These are phyloP conservation scores for Tachina lurida DNA, from an alignment of 2,888 invertebrate species.

Conservation along the genomic window DNA sequence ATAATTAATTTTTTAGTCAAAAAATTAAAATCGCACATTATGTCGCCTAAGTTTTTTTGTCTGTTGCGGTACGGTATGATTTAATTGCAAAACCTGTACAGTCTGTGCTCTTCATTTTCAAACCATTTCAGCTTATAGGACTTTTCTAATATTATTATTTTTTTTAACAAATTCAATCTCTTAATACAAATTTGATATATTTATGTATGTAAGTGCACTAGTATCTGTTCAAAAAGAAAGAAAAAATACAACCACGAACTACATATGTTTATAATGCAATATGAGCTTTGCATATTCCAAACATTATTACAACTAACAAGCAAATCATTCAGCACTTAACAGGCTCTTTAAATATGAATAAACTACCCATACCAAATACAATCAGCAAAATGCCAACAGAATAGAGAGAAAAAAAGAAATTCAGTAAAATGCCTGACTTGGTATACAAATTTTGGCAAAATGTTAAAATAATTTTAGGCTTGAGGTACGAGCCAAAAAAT, in stretches of 20 bases:
- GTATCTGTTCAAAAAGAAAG: neutral
- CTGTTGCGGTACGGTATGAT: neutral
- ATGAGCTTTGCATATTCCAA: constrained; percentile 32
- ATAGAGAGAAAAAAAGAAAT: neutral
- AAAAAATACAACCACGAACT: neutral
- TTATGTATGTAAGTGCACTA: neutral
- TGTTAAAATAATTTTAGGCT: constrained; percentile 62
- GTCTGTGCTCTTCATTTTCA: neutral
- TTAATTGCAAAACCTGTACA: neutral
- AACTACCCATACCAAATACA: constrained; percentile 54
- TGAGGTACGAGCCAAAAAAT: constrained; percentile 43
- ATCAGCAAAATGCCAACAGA: constrained; percentile 22
- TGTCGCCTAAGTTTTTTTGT: no score
- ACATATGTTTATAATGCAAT: constrained; percentile 12
- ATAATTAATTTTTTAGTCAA: no score
- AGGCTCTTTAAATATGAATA: constrained; percentile 72
- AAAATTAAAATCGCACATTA: no score
- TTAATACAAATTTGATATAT: constrained; percentile 52
- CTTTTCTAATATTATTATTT: neutral
- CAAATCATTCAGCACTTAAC: constrained; percentile 71
- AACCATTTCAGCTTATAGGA: neutral
- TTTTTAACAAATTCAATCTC: constrained; percentile 39
- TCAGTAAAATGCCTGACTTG: constrained; percentile 29
- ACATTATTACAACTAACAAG: constrained; percentile 68
- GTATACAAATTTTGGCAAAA: constrained; percentile 46